These are phyloP conservation scores for Morpho achilles DNA, from an alignment of 2,888 invertebrate genomes.

Conservation along the genomic window DNA sequence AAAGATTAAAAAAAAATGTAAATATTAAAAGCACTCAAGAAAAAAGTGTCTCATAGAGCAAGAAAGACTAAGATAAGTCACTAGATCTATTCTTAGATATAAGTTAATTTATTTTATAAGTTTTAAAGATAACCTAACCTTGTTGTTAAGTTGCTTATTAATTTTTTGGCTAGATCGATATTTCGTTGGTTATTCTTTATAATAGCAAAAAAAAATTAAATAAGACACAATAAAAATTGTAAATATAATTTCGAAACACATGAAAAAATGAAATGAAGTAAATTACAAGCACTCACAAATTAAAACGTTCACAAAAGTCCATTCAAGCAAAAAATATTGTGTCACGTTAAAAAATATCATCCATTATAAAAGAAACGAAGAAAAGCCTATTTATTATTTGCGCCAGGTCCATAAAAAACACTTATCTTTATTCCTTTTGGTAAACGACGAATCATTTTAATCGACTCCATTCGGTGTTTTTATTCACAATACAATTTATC, in stretches of 20 bases:
- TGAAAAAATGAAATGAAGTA: background rate
- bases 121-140: too few relatives aligned
- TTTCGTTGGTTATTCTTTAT: too few relatives aligned
- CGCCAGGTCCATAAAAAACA: conserved; percentile 8
- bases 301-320: background rate
- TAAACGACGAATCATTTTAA: conserved; percentile 27
- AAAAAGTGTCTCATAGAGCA: too few relatives aligned
- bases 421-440: conserved; percentile 5
- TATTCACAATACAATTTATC: conserved; percentile 37
- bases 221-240: background rate
- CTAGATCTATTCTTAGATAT: too few relatives aligned
- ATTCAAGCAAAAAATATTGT: conserved; percentile 1
- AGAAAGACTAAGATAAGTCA: too few relatives aligned
- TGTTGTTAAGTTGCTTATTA: too few relatives aligned
- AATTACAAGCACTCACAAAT: conserved; percentile 2
- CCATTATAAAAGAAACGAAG: conserved; percentile 1
- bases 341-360: conserved; percentile 2
- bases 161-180: too few relatives aligned
- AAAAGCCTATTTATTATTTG: conserved; percentile 7
- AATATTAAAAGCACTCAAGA: too few relatives aligned
- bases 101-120: too few relatives aligned
- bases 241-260: background rate
- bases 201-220: too few relatives aligned
- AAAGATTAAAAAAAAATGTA: too few relatives aligned
- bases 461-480: conserved; percentile 24